Evolutionary conservation across 30 jellyfish, hydroid and myxozoan species (phyloP), one percentile per base, ranked within the genome.

Genomic region (Pelagia noctiluca): DNA sequence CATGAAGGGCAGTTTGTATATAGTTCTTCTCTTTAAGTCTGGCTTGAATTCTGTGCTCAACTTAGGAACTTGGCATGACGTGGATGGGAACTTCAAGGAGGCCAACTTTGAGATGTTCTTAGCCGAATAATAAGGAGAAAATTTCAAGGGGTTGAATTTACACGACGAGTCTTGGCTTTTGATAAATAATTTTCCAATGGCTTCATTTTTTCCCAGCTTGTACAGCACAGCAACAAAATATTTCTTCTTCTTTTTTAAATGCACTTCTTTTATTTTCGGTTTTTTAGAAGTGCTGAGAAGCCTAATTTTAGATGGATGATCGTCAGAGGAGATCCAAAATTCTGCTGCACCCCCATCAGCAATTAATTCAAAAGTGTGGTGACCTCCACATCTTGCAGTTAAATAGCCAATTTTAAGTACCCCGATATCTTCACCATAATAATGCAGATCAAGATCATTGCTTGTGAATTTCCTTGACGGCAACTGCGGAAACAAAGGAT

Each of bases 401-500:
- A 92, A 18, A 71, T 85, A 85, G 10, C 98, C 98, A 85, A 92
- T 84, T 53, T 85, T 38, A 48, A 90, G 42, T 0, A 81, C 50
- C 18, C 96, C 98, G 28, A 50, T 31, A 32, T 74, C 63, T 22
- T 52, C 46, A 21, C 89, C 92, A 35, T 75, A 69, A 69, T 76
- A 68, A 3, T 57, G 67, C 7, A 92, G 35, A 50, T 72, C 82
- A 62, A 92, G 75, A 50, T 54, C 70, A 24, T 60, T 62, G 10
- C 74, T 48, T 29, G 60, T 35, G 1, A 76, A 85, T 53, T 83
- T 85, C 29, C 81, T 36, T 0, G 88, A 69, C 7, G 98, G 98
- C 80, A 85, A 35, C n/a, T 86, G 83, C 2, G 98, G 96, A 68
- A 83, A 92, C 52, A 92, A 71, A 7, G 98, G 98, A 66, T 92